These are phyloP conservation scores for Bolborhynchus lineola DNA, from an alignment of 2,113 vertebrate genomes.

Conservation along the genomic window DNA sequence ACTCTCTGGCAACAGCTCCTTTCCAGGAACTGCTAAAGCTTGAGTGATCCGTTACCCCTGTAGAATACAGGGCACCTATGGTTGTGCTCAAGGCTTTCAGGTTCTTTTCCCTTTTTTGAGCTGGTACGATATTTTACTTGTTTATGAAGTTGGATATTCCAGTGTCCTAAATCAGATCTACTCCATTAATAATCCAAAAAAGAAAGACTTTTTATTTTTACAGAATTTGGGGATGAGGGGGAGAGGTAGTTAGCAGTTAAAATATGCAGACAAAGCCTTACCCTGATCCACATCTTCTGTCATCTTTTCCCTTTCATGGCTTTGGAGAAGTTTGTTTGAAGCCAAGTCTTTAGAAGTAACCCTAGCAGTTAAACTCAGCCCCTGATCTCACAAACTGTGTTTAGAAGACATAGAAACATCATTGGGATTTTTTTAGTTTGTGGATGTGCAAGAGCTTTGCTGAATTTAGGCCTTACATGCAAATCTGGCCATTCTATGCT, in stretches of 20 bases:
- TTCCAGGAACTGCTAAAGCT: background rate
- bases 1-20: background rate
- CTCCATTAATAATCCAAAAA: background rate
- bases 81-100: background rate
- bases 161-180: background rate
- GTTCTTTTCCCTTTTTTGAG: background rate
- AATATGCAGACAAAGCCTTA: background rate
- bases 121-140: rapidly evolving
- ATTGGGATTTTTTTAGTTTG: background rate
- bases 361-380: background rate
- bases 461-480: background rate
- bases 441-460: background rate
- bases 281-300: background rate
- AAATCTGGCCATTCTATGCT: background rate
- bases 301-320: background rate
- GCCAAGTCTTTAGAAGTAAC: background rate
- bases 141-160: background rate
- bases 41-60: background rate
- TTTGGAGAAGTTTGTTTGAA: background rate
- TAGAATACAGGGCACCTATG: background rate
- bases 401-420: background rate
- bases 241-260: background rate
- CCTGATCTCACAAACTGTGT: background rate
- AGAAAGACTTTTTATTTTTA: background rate
- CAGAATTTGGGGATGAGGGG: background rate